A percentile compares a stretch with the other conserved stretches of the same genome.
phyloP scores from a whole-genome alignment of 37 sponge, comb jelly and placozoan species.

The Hormiphora californensis region DNA sequence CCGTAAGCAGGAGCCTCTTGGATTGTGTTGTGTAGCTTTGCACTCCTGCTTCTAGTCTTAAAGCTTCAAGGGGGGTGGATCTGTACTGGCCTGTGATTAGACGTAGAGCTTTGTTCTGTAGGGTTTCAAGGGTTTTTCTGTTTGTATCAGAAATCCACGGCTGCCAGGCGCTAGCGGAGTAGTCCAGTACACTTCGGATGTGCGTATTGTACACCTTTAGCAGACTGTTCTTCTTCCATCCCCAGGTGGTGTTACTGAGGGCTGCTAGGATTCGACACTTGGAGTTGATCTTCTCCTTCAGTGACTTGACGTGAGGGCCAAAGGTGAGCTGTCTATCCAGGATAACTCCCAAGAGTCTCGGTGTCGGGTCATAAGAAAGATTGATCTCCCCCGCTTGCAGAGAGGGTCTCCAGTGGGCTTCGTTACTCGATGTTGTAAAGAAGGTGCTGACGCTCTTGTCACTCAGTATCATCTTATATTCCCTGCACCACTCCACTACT shows the following conservation, averaged over 20 bases:
- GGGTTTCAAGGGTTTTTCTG: background rate
- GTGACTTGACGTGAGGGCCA: background rate
- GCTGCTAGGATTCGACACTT: background rate
- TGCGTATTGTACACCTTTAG: background rate
- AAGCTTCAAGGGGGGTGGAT: background rate
- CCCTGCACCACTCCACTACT: background rate
- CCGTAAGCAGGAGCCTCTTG: background rate
- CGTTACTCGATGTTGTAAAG: background rate
- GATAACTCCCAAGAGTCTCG: background rate
- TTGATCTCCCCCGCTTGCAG: background rate
- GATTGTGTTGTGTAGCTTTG: background rate
- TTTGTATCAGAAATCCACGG: background rate
- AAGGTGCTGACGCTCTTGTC: background rate
- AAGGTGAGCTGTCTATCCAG: background rate
- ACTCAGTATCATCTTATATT: background rate
- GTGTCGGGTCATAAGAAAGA: background rate
- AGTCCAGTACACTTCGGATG: background rate
- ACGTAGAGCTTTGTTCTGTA: background rate
- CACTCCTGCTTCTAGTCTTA: background rate
- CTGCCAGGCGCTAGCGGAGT: background rate
- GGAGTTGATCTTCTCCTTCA: background rate
- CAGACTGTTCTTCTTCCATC: background rate
- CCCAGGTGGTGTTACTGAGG: too few species aligned
- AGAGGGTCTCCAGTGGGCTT: background rate
- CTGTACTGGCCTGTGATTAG: background rate